Conservation (phyloP, 1,140 invertebrate species). For the Heliothis virescens region DNA sequence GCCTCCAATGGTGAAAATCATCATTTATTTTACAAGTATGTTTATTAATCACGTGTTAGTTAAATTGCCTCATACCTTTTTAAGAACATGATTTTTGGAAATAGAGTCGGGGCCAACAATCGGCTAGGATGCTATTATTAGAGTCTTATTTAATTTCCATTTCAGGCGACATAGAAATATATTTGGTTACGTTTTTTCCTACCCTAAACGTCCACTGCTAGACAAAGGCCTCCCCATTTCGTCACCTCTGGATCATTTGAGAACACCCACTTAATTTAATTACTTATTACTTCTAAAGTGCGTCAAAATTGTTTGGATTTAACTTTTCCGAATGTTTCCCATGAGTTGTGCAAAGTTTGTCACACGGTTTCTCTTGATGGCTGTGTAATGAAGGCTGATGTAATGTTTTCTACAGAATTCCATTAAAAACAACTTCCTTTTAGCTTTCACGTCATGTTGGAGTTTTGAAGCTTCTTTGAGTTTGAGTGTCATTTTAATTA, state of each 20-base stretch:
- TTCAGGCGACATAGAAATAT: no score
- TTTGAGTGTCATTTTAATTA: neutral
- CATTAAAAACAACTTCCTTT: neutral
- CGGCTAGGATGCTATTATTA: no score
- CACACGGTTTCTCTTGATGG: neutral
- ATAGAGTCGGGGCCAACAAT: no score
- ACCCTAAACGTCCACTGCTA: no score
- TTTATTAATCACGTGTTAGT: no score
- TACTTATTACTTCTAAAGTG: slow-evolving; percentile 24
- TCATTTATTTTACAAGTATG: neutral
- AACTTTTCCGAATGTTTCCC: neutral
- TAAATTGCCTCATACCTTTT: no score
- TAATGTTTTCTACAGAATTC: neutral
- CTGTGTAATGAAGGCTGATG: neutral
- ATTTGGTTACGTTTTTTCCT: no score
- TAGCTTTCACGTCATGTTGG: neutral
- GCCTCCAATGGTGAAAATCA: neutral
- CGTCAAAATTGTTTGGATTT: slow-evolving; percentile 17
- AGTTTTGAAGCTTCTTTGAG: neutral
- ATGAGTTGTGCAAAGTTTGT: slow-evolving; percentile 14
- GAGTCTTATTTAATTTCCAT: no score
- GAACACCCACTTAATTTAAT: neutral
- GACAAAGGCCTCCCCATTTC: neutral
- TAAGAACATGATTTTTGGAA: no score
- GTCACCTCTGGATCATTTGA: neutral